These are phyloP conservation scores for Drosophila subsilvestris DNA, from an alignment of 2,888 invertebrate species.

Conservation along the genomic window DNA sequence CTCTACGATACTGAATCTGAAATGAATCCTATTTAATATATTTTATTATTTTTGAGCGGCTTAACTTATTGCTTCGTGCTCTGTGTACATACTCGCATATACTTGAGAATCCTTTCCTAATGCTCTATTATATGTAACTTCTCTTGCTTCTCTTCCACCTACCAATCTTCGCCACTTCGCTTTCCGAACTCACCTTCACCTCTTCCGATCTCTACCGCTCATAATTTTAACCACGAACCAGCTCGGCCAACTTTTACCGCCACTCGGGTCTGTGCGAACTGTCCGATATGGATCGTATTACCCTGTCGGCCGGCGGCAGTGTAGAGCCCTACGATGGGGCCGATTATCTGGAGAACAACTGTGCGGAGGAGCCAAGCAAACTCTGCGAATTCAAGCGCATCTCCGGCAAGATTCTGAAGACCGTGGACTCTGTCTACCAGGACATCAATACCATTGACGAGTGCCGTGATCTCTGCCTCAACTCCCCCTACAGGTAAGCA, in stretches of 20 bases:
- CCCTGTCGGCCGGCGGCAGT: slow-evolving; percentile 91
- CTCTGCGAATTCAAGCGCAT: slow-evolving; percentile 96
- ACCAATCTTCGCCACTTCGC: slow-evolving; percentile 6
- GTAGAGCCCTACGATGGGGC: slow-evolving; percentile 89
- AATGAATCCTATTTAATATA: slow-evolving; percentile 1
- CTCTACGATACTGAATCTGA: background rate
- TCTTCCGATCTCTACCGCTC: slow-evolving; percentile 60
- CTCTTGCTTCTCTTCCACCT: slow-evolving; percentile 37
- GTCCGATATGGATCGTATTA: slow-evolving; percentile 96
- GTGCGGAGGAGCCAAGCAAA: slow-evolving; percentile 96
- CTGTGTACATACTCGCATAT: background rate
- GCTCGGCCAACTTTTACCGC: slow-evolving; percentile 96
- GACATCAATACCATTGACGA: slow-evolving; percentile 94
- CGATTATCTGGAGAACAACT: slow-evolving; percentile 96
- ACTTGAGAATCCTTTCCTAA: slow-evolving; percentile 36
- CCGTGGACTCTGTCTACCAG: slow-evolving; percentile 96
- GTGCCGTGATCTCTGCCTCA: slow-evolving; percentile 94
- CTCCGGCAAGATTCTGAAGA: slow-evolving; percentile 94
- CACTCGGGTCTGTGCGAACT: slow-evolving; percentile 94
- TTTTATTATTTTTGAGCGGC: slow-evolving; percentile 18
- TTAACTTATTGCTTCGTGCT: slow-evolving; percentile 10
- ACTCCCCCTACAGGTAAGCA: slow-evolving; percentile 90
- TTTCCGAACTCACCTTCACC: slow-evolving; percentile 43
- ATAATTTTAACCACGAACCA: slow-evolving; percentile 81
- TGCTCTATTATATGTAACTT: slow-evolving; percentile 17